Conservation (phyloP, 1,140 invertebrate genomes). For the Drosophila santomea region DNA sequence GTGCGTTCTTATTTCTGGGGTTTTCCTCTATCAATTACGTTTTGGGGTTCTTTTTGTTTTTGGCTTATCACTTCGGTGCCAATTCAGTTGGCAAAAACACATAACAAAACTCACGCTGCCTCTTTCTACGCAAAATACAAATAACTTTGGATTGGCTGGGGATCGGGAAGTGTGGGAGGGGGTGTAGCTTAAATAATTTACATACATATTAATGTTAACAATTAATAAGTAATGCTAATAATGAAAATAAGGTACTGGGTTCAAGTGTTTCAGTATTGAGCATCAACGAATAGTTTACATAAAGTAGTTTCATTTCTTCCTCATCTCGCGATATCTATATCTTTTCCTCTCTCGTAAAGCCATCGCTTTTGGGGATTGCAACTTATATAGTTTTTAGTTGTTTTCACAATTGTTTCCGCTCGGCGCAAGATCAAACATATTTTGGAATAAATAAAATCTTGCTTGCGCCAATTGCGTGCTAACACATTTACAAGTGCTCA, state of each 20-base stretch:
- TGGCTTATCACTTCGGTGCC: conserved; percentile 68
- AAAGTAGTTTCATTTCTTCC: conserved; percentile 62
- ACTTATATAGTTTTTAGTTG: conserved; percentile 53
- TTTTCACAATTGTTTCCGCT: conserved; percentile 61
- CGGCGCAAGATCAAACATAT: conserved; percentile 59
- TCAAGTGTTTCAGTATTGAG: conserved; percentile 76
- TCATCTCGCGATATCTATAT: conserved; percentile 35
- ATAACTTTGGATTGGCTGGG: conserved; percentile 62
- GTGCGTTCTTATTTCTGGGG: conserved; percentile 47
- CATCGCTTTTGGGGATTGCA: conserved; percentile 58
- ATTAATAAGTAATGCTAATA: conserved; percentile 82
- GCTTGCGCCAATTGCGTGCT: conserved; percentile 47
- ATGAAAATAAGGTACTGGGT: conserved; percentile 85
- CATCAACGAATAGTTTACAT: conserved; percentile 77
- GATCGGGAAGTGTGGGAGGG: background rate
- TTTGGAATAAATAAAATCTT: conserved; percentile 51
- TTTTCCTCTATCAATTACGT: conserved; percentile 39
- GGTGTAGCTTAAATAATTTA: conserved; percentile 77
- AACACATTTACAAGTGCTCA: conserved; percentile 37
- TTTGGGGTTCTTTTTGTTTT: conserved; percentile 55
- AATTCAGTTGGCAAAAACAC: conserved; percentile 63
- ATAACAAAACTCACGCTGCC: conserved; percentile 71
- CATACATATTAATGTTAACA: conserved; percentile 81
- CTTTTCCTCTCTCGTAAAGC: conserved; percentile 50
- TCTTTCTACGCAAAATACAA: conserved; percentile 71